Evolutionary conservation across 1,140 invertebrate species (phyloP).

Genomic region (Heliconius melpomene): DNA sequence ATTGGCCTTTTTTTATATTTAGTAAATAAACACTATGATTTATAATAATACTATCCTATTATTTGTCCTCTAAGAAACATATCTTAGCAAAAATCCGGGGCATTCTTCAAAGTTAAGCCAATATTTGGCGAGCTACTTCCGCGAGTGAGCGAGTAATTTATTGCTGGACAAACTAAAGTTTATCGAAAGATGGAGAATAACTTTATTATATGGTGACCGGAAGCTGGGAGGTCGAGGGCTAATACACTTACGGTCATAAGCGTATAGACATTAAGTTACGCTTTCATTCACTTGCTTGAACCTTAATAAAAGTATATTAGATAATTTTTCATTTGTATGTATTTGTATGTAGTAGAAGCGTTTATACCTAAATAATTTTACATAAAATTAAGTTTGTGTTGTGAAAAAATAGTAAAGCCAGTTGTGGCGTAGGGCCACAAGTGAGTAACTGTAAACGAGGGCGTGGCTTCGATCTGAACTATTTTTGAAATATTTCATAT

Average conservation of each 20-base stretch:
- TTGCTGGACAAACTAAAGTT: conserved; percentile 74
- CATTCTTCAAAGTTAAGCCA: conserved; percentile 77
- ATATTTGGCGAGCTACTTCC: conserved; percentile 74
- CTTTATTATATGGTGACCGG: conserved; percentile 80
- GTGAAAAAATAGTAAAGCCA: too few species aligned
- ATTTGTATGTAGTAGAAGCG: too few species aligned
- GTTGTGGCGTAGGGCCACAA: too few species aligned
- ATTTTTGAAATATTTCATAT: too few species aligned
- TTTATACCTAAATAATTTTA: too few species aligned
- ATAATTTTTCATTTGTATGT: too few species aligned
- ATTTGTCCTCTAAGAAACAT: conserved; percentile 54
- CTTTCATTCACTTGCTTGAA: neutral
- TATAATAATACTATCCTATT: conserved; percentile 39
- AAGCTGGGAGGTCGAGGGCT: conserved; percentile 47
- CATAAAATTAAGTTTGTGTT: too few species aligned
- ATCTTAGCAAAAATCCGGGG: conserved; percentile 58
- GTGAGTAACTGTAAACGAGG: too few species aligned
- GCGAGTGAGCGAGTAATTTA: conserved; percentile 75
- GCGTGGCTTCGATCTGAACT: too few species aligned
- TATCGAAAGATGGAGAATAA: conserved; percentile 78
- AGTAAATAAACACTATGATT: conserved; percentile 27
- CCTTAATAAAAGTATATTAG: too few species aligned
- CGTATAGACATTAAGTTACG: neutral
- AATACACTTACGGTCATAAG: conserved; percentile 47
- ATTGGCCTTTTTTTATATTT: neutral